Conservation (phyloP, 2,888 invertebrate species). For the Platycnemis pennipes region DNA sequence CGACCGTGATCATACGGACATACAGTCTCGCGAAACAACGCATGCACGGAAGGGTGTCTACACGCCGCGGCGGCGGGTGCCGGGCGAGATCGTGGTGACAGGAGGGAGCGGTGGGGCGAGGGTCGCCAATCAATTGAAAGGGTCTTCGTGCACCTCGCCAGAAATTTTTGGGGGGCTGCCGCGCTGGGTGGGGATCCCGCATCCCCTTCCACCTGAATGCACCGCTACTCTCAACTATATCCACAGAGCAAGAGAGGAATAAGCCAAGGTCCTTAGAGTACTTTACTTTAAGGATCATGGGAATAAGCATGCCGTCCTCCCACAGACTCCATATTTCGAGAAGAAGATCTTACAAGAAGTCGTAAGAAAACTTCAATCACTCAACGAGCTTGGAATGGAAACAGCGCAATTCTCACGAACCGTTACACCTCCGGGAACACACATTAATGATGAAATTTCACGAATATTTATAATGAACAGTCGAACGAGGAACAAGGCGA, state of each 20-base stretch:
- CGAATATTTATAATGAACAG: too few species aligned
- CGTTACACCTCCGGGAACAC: too few species aligned
- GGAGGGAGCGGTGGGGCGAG: neutral
- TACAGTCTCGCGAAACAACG: neutral
- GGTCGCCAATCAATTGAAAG: neutral
- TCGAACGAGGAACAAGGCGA: neutral
- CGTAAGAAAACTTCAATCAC: neutral
- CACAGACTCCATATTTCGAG: neutral
- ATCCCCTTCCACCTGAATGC: neutral
- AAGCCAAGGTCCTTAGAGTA: too few species aligned
- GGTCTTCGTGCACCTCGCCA: neutral
- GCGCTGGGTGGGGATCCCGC: neutral
- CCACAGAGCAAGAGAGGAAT: too few species aligned
- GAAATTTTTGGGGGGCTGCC: neutral
- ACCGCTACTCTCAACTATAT: neutral
- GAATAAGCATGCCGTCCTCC: neutral
- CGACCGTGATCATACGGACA: too few species aligned
- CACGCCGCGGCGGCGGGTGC: neutral
- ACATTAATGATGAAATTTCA: too few species aligned
- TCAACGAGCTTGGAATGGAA: neutral
- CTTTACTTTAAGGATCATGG: too few species aligned
- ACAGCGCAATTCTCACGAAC: neutral
- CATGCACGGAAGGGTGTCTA: neutral
- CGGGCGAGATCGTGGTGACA: neutral
- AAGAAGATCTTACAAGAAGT: neutral